A percentile compares a stretch with the other conserved stretches of the same genome.
Conservation (phyloP, 2,797 vertebrate genomes). For the Myripristis murdjan region DNA sequence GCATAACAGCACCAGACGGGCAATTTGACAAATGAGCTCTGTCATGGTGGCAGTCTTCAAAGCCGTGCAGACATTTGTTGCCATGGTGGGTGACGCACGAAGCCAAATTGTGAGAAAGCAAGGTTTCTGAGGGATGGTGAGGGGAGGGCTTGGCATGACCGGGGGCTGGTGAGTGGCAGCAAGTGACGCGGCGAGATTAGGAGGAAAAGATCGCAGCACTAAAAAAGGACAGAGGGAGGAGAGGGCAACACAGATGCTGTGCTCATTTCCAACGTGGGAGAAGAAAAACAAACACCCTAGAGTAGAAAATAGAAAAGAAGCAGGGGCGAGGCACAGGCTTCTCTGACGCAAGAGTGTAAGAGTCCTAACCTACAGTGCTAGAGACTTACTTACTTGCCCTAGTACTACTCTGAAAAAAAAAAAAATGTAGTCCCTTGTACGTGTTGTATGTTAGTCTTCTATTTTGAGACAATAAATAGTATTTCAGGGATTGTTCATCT, state of each 20-base stretch:
- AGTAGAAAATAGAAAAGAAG: conserved; percentile 19
- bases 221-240: conserved; percentile 27
- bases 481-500: conserved; percentile 40
- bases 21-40: conserved; percentile 70
- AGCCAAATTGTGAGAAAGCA: conserved; percentile 53
- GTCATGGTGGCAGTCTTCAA: conserved; percentile 64
- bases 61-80: conserved; percentile 66
- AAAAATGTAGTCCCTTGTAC: background rate
- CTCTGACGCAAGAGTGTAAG: conserved; percentile 3
- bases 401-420: too few relatives aligned
- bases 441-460: background rate
- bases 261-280: conserved; percentile 15
- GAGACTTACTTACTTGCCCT: too few relatives aligned
- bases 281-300: conserved; percentile 39
- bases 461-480: too few relatives aligned
- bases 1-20: conserved; percentile 51
- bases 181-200: conserved; percentile 52
- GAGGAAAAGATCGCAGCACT: conserved; percentile 30
- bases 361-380: background rate
- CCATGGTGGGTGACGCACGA: conserved; percentile 68
- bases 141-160: conserved; percentile 1
- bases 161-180: conserved; percentile 34
- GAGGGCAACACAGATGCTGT: conserved; percentile 28
- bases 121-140: conserved; percentile 31
- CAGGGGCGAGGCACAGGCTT: background rate